Evolutionary conservation across 2,888 invertebrate genomes (phyloP), one percentile per base, ranked within the genome.

Genomic region (Tetragonisca angustula): DNA sequence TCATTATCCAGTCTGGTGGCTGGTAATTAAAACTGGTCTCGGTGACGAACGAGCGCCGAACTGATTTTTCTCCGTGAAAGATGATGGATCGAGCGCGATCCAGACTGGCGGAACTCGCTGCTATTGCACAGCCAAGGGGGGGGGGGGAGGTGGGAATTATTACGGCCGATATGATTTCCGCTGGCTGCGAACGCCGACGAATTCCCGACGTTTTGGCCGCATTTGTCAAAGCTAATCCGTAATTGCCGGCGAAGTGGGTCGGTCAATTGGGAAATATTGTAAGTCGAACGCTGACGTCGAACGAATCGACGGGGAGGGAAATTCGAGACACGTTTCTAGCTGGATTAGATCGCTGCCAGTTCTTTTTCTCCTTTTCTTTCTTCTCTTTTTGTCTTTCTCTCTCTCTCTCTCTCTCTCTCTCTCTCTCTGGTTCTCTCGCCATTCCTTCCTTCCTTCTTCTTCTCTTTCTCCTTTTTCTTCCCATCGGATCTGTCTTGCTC

Each of bases 11-110:
- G 19, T 19, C 54, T 21, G 4, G 17, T 43, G 27, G 52, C 64
- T 43, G 54, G 79, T 86, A 88, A 88, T 88, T 88, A 86, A 88
- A 88, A 88, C 77, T 83, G 78, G 74, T 49, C 27, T 49, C 74
- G 70, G 67, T 86, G 88, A 88, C 86, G 84, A 76, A 86, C 86
- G 88, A 86, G 74, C 76, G 64, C 67, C 43, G 17, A 62, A 59
- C 83, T 73, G 81, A 86, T 86, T 87, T 82, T 74, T 72, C 69
- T 68, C 73, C 69, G 67, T 61, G 75, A 74, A 76, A 68, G 77
- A 80, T 81, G 86, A 87, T 81, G 76, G 72, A 85, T 85, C 74
- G 80, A 17, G 19, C 56, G n/a, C 73, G 56, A 71, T 49, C 19
- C 61, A n/a, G 49, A 15, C 24, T 54, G n/a, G 64, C 50, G n/a